These are phyloP conservation scores for Bellardia pandia DNA, from an alignment of 2,888 invertebrate species.

Conservation along the genomic window DNA sequence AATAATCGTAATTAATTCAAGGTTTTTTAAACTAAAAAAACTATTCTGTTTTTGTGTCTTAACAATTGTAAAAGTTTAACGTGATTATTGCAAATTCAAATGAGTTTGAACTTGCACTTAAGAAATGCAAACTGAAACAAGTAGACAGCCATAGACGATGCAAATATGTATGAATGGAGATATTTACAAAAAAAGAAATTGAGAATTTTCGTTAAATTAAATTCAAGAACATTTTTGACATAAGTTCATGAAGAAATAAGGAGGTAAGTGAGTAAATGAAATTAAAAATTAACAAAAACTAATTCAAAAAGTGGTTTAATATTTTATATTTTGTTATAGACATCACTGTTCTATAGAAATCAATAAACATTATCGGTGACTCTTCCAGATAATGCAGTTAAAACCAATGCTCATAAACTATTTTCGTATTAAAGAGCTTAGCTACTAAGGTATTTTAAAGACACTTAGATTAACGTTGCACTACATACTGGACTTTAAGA, in stretches of 20 bases:
- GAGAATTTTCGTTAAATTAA: not conserved
- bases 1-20: conserved; percentile 1
- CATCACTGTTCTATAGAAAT: too few relatives aligned
- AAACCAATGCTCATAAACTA: too few relatives aligned
- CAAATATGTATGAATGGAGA: too few relatives aligned
- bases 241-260: not conserved
- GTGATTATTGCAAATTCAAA: not conserved
- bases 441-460: not conserved
- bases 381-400: too few relatives aligned
- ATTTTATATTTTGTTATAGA: too few relatives aligned
- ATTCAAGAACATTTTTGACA: not conserved
- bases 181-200: not conserved
- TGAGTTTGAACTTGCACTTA: conserved; percentile 27
- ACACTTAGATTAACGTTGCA: not conserved
- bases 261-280: not conserved
- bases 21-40: not conserved
- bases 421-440: not conserved
- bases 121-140: not conserved
- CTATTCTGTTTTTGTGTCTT: not conserved
- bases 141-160: not conserved
- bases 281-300: too few relatives aligned
- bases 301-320: too few relatives aligned
- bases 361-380: too few relatives aligned
- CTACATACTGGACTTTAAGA: not conserved
- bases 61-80: conserved; percentile 12